These are phyloP conservation scores for Tridacna gigas DNA, from an alignment of 2,888 invertebrate species.

Conservation along the genomic window DNA sequence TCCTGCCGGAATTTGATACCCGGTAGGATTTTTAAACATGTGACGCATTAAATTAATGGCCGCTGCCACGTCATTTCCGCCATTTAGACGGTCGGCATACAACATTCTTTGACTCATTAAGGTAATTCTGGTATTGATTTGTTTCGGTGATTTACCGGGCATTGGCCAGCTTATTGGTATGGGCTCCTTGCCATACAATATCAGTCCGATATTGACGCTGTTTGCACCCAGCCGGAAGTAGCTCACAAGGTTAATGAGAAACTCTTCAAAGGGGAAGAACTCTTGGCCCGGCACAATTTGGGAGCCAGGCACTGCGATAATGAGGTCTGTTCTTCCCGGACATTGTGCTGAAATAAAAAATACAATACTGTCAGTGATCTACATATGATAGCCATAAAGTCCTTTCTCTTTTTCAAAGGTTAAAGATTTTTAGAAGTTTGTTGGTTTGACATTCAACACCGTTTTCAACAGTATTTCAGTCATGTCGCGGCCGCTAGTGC, in stretches of 20 bases:
- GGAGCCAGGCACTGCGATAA: slow-evolving; percentile 68
- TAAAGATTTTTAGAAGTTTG: too few species aligned
- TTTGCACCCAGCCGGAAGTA: slow-evolving; percentile 62
- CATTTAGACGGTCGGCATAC: slow-evolving; percentile 54
- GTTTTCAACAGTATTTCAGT: too few species aligned
- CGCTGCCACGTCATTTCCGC: slow-evolving; percentile 62
- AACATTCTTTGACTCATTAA: slow-evolving; percentile 64
- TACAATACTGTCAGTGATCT: neutral
- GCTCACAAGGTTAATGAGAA: slow-evolving; percentile 68
- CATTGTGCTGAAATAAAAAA: slow-evolving; percentile 60
- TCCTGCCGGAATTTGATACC: slow-evolving; percentile 52
- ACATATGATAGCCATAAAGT: neutral
- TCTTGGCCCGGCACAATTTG: slow-evolving; percentile 67
- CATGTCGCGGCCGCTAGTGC: too few species aligned
- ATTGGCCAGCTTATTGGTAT: slow-evolving; percentile 62
- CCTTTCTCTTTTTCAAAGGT: too few species aligned
- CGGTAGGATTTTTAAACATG: slow-evolving; percentile 69
- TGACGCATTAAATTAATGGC: slow-evolving; percentile 66
- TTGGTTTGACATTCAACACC: too few species aligned
- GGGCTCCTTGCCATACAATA: slow-evolving; percentile 66
- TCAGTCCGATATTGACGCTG: slow-evolving; percentile 65
- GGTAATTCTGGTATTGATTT: slow-evolving; percentile 69
- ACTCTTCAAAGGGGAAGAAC: slow-evolving; percentile 72
- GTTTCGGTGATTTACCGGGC: slow-evolving; percentile 62
- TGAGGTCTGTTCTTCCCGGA: slow-evolving; percentile 64